Evolutionary conservation across 1,140 invertebrate species (phyloP), one percentile per base, ranked within the genome.

Genomic region (Hycleus cichorii): DNA sequence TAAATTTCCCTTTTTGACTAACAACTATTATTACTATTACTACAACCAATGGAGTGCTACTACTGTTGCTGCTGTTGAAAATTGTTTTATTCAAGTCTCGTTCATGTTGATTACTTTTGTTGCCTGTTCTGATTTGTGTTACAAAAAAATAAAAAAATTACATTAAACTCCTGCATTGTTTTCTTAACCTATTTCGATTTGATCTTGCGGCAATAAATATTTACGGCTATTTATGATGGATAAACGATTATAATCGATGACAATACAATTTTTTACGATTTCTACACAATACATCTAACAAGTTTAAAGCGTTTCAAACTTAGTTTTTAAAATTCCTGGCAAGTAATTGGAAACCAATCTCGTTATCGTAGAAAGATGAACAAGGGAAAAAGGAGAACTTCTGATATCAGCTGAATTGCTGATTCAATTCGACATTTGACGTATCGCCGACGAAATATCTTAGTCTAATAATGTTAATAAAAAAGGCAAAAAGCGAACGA

Each of bases 71-170:
- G 39, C 39, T 39, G 39, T 39, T 25, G 7, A 3, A 9, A 39
- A 46, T 57, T 57, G 43, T 57, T 49, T 49, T 57, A 49, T 57
- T 49, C 46, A 49, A 57, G 24, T 57, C 39, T 57, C 55, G 55
- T 49, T 57, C 40, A 57, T 57, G 55, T 57, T 57, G 55, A 57
- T 57, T 47, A 49, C 47, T 49, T 32, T 49, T 45, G 55, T 57
- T 57, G 55, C 48, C 47, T 57, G 55, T 57, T 57, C 55, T 49
- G 55, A 57, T 57, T 57, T 49, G 47, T 57, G 47, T 57, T 57
- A 57, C 45, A 12, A 57, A 57, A 57, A 57, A 54, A 11, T 43
- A 57, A 49, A 57, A 43, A 57, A 57, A 18, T 32, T 32, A 32
- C 32, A 32, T 32, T 32, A 32, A 32, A 32, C 32, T 7, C 4